These are phyloP conservation scores for Cyclopterus lumpus DNA, from an alignment of 2,797 vertebrate genomes.

Conservation along the genomic window DNA sequence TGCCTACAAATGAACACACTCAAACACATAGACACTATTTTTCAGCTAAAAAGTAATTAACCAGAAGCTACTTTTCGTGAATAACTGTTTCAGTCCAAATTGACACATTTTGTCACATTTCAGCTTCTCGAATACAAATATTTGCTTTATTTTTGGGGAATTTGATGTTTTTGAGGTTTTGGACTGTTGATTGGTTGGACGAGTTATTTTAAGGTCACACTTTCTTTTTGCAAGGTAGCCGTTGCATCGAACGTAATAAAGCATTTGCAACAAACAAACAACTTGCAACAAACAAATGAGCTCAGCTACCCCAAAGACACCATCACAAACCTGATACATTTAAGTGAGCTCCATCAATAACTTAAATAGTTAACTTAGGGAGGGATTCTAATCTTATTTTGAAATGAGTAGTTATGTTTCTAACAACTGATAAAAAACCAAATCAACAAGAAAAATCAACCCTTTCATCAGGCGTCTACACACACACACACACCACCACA, in stretches of 20 bases:
- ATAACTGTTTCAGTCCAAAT: not conserved
- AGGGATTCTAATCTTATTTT: not conserved
- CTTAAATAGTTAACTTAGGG: not conserved
- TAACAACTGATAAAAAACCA: not conserved
- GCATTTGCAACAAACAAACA: not conserved
- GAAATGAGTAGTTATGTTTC: not conserved
- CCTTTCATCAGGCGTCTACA: not conserved
- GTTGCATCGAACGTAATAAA: not conserved
- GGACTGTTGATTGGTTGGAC: not conserved
- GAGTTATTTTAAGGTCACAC: not conserved
- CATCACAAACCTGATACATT: not conserved
- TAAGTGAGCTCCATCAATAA: not conserved
- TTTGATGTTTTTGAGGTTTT: not conserved
- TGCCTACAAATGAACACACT: not conserved
- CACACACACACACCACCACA: not conserved
- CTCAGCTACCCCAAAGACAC: not conserved
- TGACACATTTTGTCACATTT: not conserved
- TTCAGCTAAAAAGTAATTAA: not conserved
- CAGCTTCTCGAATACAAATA: not conserved
- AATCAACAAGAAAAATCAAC: not conserved
- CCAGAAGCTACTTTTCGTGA: not conserved
- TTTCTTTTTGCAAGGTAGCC: not conserved
- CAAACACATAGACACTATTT: not conserved
- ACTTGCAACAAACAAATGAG: not conserved
- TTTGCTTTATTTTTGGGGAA: not conserved